Conservation (phyloP, 2,113 vertebrate genomes). For the Ia io region DNA sequence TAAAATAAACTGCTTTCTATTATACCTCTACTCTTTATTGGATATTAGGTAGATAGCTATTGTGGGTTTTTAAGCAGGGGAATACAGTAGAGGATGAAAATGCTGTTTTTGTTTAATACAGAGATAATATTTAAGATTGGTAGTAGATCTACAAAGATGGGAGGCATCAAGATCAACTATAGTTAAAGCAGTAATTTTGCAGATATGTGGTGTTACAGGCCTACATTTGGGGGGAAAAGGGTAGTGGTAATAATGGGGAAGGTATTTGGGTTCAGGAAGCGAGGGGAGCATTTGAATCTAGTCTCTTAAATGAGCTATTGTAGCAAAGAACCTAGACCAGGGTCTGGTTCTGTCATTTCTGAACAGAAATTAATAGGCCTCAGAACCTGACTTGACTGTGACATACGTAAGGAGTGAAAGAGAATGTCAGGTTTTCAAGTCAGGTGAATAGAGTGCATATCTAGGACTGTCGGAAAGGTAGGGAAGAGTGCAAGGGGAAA, state of each 20-base stretch:
- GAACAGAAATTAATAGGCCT: background rate
- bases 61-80: background rate
- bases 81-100: background rate
- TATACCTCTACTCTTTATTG: background rate
- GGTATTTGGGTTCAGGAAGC: background rate
- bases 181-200: background rate
- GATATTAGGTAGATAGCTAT: background rate
- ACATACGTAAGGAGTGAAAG: background rate
- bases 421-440: background rate
- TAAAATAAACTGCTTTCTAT: background rate
- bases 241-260: background rate
- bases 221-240: background rate
- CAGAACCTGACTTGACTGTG: background rate
- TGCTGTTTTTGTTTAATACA: constrained; percentile 8
- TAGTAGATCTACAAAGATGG: background rate
- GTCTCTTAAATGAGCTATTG: background rate
- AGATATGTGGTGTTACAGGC: background rate
- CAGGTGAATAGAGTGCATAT: background rate
- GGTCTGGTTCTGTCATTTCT: background rate
- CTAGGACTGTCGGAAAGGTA: background rate
- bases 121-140: background rate
- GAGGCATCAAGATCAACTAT: background rate
- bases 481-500: background rate
- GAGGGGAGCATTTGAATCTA: background rate
- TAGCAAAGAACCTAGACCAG: background rate